phyloP scores from a whole-genome alignment of 2,113 vertebrate species.

The Nycticorax nycticorax region DNA sequence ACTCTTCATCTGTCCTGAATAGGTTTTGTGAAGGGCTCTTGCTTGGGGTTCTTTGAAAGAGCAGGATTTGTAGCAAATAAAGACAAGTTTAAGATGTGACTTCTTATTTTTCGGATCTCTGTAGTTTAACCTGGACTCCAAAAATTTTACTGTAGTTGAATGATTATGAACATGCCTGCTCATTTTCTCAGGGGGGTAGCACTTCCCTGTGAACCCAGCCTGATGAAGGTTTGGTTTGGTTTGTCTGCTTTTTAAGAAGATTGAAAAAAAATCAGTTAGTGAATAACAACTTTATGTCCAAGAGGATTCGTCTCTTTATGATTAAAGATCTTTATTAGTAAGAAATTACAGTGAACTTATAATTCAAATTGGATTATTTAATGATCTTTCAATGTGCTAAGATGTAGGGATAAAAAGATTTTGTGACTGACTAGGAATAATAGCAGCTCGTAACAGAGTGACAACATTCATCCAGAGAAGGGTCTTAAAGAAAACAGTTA shows the following conservation, averaged over 20 bases:
- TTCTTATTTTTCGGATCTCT: background rate
- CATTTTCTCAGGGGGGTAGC: background rate
- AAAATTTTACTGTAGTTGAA: background rate
- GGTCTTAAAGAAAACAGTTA: background rate
- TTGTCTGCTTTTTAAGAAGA: background rate
- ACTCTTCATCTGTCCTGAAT: background rate
- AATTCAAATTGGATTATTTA: background rate
- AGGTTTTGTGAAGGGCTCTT: background rate
- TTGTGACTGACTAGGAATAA: background rate
- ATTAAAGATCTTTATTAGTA: background rate
- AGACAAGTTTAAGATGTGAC: background rate
- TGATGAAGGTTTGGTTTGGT: background rate
- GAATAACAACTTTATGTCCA: background rate
- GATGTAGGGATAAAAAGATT: background rate
- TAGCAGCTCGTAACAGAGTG: background rate
- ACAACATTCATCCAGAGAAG: background rate
- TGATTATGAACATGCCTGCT: background rate
- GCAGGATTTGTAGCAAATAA: background rate
- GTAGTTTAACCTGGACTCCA: background rate
- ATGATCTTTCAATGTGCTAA: background rate
- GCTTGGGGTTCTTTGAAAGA: background rate
- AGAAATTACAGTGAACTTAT: background rate
- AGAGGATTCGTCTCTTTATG: background rate
- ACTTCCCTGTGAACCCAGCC: background rate
- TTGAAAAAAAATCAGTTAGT: background rate